Conservation (phyloP, 2,888 invertebrate genomes). For the Hermaeophaga mercurialis region DNA sequence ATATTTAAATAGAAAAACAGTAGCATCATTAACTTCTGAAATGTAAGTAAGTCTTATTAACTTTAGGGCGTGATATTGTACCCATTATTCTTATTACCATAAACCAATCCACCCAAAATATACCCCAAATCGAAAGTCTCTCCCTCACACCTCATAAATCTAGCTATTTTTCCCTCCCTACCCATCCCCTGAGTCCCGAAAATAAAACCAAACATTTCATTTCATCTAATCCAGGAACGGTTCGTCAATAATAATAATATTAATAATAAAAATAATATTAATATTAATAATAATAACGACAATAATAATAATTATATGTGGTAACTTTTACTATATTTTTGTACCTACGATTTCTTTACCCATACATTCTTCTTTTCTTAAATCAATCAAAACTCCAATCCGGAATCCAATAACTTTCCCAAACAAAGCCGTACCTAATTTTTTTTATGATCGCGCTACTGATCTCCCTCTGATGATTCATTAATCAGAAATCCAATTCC, state of each 20-base stretch:
- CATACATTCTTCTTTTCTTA: too few species aligned
- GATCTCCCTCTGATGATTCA: conserved; percentile 19
- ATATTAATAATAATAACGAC: too few species aligned
- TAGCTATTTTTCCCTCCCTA: conserved; percentile 12
- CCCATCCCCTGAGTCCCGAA: not conserved
- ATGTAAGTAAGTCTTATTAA: conserved; percentile 1
- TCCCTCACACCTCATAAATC: conserved; percentile 25
- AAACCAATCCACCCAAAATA: conserved; percentile 20
- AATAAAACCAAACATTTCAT: conserved; percentile 16
- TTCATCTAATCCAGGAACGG: conserved; percentile 2
- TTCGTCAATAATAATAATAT: too few species aligned
- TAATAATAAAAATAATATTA: too few species aligned
- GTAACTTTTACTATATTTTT: too few species aligned
- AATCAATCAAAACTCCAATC: too few species aligned
- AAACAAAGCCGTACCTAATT: too few species aligned
- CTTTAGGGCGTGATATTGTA: conserved; percentile 2
- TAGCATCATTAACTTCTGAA: not conserved
- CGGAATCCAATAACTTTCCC: too few species aligned
- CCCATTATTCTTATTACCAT: conserved; percentile 19
- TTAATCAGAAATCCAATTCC: conserved; percentile 25
- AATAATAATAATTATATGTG: too few species aligned
- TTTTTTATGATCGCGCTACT: too few species aligned
- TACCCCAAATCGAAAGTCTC: conserved; percentile 13
- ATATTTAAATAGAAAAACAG: too few species aligned
- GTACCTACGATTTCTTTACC: too few species aligned